A percentile compares a stretch with the other conserved stretches of the same genome.
These are phyloP conservation scores for Menura novaehollandiae DNA, from an alignment of 2,113 vertebrate species.

Conservation along the genomic window DNA sequence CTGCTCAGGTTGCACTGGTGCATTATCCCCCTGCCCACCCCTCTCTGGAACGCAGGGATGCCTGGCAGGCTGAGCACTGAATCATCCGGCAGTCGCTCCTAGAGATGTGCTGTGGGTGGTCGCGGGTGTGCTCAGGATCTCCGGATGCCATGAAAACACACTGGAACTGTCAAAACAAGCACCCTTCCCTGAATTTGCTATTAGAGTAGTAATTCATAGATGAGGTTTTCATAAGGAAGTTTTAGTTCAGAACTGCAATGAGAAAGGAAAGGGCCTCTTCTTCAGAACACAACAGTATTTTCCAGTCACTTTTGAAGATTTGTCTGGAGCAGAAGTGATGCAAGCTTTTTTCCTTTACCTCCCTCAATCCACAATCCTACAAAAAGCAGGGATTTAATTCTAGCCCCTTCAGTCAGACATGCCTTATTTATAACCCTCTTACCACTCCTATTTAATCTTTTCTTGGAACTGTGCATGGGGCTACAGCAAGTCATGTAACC, in stretches of 20 bases:
- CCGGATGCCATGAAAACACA: background rate
- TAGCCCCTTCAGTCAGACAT: background rate
- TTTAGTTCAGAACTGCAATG: background rate
- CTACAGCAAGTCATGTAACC: background rate
- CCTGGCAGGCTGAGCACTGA: background rate
- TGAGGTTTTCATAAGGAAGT: background rate
- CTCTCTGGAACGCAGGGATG: accelerated
- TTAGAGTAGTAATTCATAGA: background rate
- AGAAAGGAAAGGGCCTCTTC: background rate
- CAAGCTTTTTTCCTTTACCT: background rate
- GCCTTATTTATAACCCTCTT: background rate
- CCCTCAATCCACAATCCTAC: background rate
- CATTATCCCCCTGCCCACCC: background rate
- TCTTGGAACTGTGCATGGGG: background rate
- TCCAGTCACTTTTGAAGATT: background rate
- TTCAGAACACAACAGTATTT: background rate
- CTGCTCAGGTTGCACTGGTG: background rate
- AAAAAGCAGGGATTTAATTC: background rate
- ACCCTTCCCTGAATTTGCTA: background rate
- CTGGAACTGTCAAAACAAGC: background rate
- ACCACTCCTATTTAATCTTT: background rate
- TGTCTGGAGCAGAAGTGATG: background rate
- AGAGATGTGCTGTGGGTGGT: background rate
- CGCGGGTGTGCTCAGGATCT: background rate
- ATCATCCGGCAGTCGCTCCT: accelerated